phyloP scores from a whole-genome alignment of 2,797 vertebrate genomes.

The Tapirus indicus region DNA sequence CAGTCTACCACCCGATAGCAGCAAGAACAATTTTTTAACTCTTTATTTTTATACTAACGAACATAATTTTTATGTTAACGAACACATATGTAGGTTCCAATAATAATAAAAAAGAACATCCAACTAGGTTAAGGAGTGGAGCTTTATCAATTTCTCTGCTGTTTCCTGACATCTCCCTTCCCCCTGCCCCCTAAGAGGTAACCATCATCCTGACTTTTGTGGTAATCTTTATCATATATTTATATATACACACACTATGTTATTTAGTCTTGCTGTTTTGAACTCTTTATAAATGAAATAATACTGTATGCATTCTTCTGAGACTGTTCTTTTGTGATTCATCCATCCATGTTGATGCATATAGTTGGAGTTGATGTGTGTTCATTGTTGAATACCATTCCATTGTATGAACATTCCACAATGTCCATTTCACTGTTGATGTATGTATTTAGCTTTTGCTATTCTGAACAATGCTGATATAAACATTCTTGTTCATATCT shows the following conservation, averaged over 20 bases:
- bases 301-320: background rate
- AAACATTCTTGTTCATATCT: background rate
- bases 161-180: background rate
- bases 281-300: background rate
- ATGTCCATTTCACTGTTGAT: background rate
- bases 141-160: background rate
- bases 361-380: background rate
- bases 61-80: background rate
- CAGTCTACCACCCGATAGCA: background rate
- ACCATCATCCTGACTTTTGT: background rate
- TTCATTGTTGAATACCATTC: background rate
- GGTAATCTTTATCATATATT: background rate
- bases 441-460: background rate
- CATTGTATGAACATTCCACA: background rate
- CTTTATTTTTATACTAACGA: background rate
- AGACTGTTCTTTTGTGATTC: background rate
- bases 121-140: background rate
- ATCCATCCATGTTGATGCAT: background rate
- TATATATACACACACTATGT: background rate
- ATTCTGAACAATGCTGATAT: background rate
- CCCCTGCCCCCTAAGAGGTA: background rate
- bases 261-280: background rate
- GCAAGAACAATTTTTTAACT: background rate
- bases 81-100: background rate
- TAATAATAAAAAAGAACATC: background rate